These are phyloP conservation scores for Schizotus pectinicornis DNA, from an alignment of 2,888 invertebrate genomes.

Conservation along the genomic window DNA sequence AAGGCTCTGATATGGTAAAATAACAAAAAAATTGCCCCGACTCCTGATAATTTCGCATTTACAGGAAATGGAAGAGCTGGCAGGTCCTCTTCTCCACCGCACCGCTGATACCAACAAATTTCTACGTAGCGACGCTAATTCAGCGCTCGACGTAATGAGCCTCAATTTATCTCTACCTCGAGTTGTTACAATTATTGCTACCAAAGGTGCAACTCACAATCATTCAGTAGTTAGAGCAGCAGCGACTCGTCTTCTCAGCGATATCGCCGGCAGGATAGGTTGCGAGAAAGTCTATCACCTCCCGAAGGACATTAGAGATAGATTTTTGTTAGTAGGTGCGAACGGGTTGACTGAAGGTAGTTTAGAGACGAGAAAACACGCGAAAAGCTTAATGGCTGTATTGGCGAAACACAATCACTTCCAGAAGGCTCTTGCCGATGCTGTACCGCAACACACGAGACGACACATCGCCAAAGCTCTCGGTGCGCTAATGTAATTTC, in stretches of 20 bases:
- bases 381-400: slow-evolving; percentile 76
- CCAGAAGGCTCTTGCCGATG: slow-evolving; percentile 76
- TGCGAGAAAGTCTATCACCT: slow-evolving; percentile 74
- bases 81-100: slow-evolving; percentile 80
- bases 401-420: slow-evolving; percentile 78
- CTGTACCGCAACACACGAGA: slow-evolving; percentile 78
- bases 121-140: slow-evolving; percentile 85
- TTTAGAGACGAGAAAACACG: slow-evolving; percentile 80
- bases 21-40: neutral
- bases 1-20: slow-evolving; percentile 65
- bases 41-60: slow-evolving; percentile 1
- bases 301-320: slow-evolving; percentile 78
- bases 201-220: slow-evolving; percentile 79
- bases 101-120: slow-evolving; percentile 95
- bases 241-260: slow-evolving; percentile 77
- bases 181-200: slow-evolving; percentile 69
- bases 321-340: slow-evolving; percentile 80
- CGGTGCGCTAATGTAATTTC: slow-evolving; percentile 60
- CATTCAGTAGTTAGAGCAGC: slow-evolving; percentile 87
- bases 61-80: slow-evolving; percentile 86
- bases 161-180: slow-evolving; percentile 74
- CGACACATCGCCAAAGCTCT: slow-evolving; percentile 86
- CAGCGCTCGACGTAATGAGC: slow-evolving; percentile 82
- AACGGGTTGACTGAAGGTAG: slow-evolving; percentile 86
- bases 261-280: slow-evolving; percentile 76